Conservation (phyloP, 2,888 invertebrate genomes). For the Tryphoninae sp. region DNA sequence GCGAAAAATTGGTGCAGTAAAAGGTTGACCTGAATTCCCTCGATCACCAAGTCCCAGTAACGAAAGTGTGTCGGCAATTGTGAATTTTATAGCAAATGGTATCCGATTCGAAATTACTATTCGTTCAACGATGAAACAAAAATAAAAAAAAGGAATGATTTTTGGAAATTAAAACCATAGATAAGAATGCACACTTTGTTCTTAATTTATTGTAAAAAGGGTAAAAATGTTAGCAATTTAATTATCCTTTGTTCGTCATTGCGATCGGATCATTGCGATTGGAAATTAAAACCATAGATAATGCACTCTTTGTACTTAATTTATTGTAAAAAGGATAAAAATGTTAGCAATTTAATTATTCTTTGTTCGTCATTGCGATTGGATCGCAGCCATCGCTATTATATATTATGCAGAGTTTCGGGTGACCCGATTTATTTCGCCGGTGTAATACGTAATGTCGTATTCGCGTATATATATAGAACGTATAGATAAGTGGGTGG, state of each 20-base stretch:
- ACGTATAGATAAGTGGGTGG: constrained; percentile 42
- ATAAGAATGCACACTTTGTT: no score
- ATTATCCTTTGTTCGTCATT: no score
- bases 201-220: no score
- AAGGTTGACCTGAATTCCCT: constrained; percentile 51
- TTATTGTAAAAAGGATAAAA: no score
- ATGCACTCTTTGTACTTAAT: no score
- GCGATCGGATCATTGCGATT: constrained; percentile 17
- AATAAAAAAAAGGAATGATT: no score
- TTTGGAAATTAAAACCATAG: no score
- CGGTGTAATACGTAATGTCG: constrained; percentile 26
- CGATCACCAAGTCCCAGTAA: constrained; percentile 31
- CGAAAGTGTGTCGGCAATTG: constrained; percentile 31
- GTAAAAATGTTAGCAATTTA: no score
- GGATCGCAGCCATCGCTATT: constrained; percentile 49
- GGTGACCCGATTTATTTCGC: constrained; percentile 37
- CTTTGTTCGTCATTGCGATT: background rate
- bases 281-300: no score
- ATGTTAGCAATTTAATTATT: no score
- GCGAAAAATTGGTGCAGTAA: constrained; percentile 38
- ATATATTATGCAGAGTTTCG: constrained; percentile 38
- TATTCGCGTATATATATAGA: constrained; percentile 11
- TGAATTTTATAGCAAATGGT: background rate
- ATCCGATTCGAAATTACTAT: no score
- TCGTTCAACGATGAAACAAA: no score